Evolutionary conservation across 2,113 vertebrate species (phyloP), one percentile per base, ranked within the genome.

Genomic region (Dicerorhinus sumatrensis): DNA sequence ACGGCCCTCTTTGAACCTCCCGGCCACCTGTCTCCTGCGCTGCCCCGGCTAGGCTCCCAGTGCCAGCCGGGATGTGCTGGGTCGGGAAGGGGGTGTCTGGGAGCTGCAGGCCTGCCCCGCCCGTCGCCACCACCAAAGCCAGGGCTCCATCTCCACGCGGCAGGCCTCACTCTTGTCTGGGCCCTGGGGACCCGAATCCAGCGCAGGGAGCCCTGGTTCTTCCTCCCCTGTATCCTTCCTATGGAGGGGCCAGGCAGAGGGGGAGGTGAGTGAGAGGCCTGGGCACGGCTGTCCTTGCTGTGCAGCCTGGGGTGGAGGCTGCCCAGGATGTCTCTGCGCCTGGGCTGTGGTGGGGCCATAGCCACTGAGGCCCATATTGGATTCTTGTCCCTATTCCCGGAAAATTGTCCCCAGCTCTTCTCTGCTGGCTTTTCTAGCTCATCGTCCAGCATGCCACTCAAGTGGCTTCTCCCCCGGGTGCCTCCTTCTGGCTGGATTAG

Each of bases 31-130:
- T 58, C 11, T 60, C 29, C 56, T 7, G 11, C 56, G 79, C 56
- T 27, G 10, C 36, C 36, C 27, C 0, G 2, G 29, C 42, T 0
- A 0, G 17, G 23, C 25, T 56, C 46, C 10, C 25, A 36, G 85
- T 18, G 65, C 31, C 8, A 21, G 48, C 4, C 60, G 3, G 48
- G 12, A 6, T 21, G 46, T 36, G 20, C 39, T 29, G 16, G 48
- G 29, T 29, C 25, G 10, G 1, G 36, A 63, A 39, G 54, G 25
- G 54, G 36, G 13, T 16, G 1, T 6, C 46, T 56, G 60, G 48
- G 39, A 76, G 31, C 77, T 27, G 9, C 6, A 31, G 70, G 51
- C 17, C 31, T 33, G 27, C 14, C 23, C 29, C 27, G 11, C 17
- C 31, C n/a, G 10, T 56, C 11, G 5, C 36, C 1, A 0, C 36